Base-by-base conservation (phyloP, 2,888 invertebrate species). In the Eilema depressum region DNA sequence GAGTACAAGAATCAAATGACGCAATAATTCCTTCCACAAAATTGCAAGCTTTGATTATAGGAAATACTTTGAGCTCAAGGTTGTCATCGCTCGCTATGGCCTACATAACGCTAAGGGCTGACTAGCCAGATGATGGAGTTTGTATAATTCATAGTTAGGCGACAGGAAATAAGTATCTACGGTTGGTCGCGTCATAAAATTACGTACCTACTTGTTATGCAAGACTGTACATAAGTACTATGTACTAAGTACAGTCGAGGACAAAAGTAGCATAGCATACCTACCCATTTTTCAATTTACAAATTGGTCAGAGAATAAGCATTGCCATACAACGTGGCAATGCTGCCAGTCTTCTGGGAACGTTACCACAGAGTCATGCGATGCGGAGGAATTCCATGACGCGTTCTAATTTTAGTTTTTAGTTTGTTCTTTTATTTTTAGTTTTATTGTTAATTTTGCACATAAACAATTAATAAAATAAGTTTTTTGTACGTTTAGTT, bases 121-220 rank as follows among this genome's bases (percentile, higher is more conserved):
- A 70, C 64, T 64, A 28, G 14, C 11, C 28, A 64, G 63, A 75
- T 74, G 73, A 25, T 30, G 53, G 10, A 33, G 41, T 62, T 69
- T 66, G 65, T 12, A 63, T 60, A 72, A 76, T 65, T 28, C 20
- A 7, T 47, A n/a, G 30, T 53, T 37, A 33, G 8, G 4, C 47
- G 65, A 73, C 72, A 71, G 81, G 78, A 76, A 70, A 69, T 53
- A 76, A 70, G 67, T 53, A 12, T 53, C 20, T 14, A 71, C 3
- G 71, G 66, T 73, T 68, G 64, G 68, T 28, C 75, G 76, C 66
- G 17, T 53, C 17, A 20, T 28, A 28, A 73, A 76, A 80, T 75
- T 67, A 77, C 47, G 11, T 65, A 17, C 30, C 12, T 30, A 30
- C 14, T 30, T 5, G 47, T 65, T 61, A 56, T 60, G 60, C 59